Conservation (phyloP, 2,888 invertebrate genomes). For the Hypomecis atomaria region DNA sequence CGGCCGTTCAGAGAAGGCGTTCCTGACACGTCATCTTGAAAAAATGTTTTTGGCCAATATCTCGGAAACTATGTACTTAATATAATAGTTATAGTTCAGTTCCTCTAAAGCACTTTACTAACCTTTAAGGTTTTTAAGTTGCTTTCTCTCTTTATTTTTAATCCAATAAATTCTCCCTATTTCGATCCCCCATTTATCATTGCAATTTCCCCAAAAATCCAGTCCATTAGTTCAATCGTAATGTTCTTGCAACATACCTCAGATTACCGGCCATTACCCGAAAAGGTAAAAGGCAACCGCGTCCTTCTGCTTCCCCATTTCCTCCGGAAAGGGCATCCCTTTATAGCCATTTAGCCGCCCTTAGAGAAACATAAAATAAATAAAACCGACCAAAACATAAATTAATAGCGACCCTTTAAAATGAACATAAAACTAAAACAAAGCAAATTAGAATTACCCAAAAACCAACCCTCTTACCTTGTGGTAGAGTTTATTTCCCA, state of each 20-base stretch:
- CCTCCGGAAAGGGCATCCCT: conserved; percentile 36
- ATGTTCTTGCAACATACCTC: background rate
- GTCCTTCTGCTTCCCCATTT: conserved; percentile 13
- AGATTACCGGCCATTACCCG: conserved; percentile 11
- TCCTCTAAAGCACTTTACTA: too few species aligned
- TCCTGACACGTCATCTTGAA: too few species aligned
- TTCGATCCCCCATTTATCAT: background rate
- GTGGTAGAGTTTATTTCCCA: conserved; percentile 6
- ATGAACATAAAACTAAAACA: conserved; percentile 40
- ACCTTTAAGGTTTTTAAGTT: too few species aligned
- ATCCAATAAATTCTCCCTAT: too few species aligned
- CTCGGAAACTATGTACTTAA: too few species aligned
- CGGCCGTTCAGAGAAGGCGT: too few species aligned
- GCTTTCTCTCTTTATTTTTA: too few species aligned
- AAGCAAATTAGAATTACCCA: conserved; percentile 33
- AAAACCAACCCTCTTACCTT: conserved; percentile 14
- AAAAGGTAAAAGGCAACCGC: conserved; percentile 27
- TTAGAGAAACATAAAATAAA: conserved; percentile 40
- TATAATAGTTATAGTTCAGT: too few species aligned
- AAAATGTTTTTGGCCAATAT: too few species aligned
- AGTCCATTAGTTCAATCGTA: conserved; percentile 21
- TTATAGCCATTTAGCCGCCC: conserved; percentile 37
- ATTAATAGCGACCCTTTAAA: conserved; percentile 41
- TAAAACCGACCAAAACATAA: conserved; percentile 41
- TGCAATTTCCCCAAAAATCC: conserved; percentile 4